phyloP scores from a whole-genome alignment of 1,140 invertebrate species.

The Triops longicaudatus region DNA sequence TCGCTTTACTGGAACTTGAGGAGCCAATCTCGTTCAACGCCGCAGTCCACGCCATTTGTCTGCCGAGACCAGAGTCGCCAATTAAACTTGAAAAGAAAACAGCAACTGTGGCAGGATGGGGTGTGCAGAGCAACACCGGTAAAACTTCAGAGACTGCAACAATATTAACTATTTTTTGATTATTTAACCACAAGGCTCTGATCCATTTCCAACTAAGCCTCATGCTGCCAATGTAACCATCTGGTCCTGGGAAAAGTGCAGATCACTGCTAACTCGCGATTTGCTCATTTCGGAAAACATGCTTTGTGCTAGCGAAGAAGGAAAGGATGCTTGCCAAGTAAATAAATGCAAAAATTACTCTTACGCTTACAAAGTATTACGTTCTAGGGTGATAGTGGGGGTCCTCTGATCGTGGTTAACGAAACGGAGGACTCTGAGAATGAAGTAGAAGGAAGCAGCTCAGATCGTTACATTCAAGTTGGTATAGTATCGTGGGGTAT shows the following conservation, averaged over 20 bases:
- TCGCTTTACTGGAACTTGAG: background rate
- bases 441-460: background rate
- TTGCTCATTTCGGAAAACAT: constrained; percentile 7
- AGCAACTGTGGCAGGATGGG: background rate
- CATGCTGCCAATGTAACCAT: background rate
- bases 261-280: background rate
- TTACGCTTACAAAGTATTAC: background rate
- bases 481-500: constrained; percentile 22
- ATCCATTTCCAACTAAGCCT: background rate
- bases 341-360: background rate
- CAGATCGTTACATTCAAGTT: background rate
- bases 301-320: constrained; percentile 13
- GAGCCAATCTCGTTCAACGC: background rate
- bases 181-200: background rate
- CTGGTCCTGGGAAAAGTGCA: background rate
- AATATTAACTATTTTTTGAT: too few species aligned
- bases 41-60: background rate
- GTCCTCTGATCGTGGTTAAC: constrained; percentile 1
- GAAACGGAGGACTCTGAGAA: background rate
- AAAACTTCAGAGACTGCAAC: background rate
- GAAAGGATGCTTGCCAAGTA: constrained; percentile 21
- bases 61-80: background rate
- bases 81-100: background rate
- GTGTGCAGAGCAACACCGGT: background rate
- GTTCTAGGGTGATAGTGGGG: constrained; percentile 18